These are phyloP conservation scores for Megastigmus dorsalis DNA, from an alignment of 2,888 invertebrate species.

Conservation along the genomic window DNA sequence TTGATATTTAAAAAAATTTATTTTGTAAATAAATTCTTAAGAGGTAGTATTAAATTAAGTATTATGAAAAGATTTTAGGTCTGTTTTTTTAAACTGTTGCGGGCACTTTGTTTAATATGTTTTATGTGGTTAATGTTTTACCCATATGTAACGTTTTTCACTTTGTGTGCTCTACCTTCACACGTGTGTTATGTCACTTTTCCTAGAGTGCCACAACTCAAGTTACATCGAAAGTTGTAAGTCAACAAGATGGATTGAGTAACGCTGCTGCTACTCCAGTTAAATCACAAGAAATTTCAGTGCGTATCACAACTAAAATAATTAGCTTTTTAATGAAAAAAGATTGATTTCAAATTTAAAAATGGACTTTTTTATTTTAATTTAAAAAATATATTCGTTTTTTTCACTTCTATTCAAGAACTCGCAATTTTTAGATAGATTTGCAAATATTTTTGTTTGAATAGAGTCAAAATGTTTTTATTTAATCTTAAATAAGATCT, in stretches of 20 bases:
- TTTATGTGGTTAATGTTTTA: slow-evolving; percentile 11
- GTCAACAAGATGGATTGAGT: slow-evolving; percentile 25
- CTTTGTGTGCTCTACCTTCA: slow-evolving; percentile 31
- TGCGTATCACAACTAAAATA: slow-evolving; percentile 43
- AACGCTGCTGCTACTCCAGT: slow-evolving; percentile 22
- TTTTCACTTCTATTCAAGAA: neutral
- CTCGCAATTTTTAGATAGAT: too few relatives aligned
- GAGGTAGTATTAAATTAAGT: too few relatives aligned
- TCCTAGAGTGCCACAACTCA: slow-evolving; percentile 30
- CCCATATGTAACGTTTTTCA: slow-evolving; percentile 21
- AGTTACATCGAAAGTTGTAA: slow-evolving; percentile 10
- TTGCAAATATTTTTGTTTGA: too few relatives aligned
- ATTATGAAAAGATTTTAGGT: too few relatives aligned
- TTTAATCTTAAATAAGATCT: too few relatives aligned
- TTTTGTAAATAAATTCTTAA: too few relatives aligned
- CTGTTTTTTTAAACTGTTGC: too few relatives aligned
- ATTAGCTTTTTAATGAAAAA: neutral
- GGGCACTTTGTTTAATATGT: too few relatives aligned
- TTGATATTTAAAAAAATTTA: too few relatives aligned
- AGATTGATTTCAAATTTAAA: slow-evolving; percentile 26
- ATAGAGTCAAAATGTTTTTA: too few relatives aligned
- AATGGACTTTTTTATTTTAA: too few relatives aligned
- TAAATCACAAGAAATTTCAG: slow-evolving; percentile 45
- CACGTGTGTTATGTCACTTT: slow-evolving; percentile 18
- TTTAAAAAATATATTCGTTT: neutral